phyloP scores from a whole-genome alignment of 2,113 vertebrate species.

The Pontoporia blainvillei region DNA sequence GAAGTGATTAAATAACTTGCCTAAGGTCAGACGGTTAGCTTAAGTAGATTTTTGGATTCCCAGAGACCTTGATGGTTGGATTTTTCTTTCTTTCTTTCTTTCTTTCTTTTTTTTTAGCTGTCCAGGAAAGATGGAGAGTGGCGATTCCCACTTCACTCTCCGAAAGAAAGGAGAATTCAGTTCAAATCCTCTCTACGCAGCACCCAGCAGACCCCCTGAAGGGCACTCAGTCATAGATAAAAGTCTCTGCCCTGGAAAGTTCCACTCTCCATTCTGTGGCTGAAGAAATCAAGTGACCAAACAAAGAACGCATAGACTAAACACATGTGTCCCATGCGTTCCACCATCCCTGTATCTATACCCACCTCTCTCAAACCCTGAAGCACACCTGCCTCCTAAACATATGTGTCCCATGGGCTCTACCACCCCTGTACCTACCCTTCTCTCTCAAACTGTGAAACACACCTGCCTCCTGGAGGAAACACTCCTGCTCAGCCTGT shows the following conservation, averaged over 20 bases:
- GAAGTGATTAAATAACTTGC: neutral
- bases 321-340: accelerated
- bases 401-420: accelerated
- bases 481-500: neutral
- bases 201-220: neutral
- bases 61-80: neutral
- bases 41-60: neutral
- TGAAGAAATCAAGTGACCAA: neutral
- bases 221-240: neutral
- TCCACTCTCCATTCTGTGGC: neutral
- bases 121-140: neutral
- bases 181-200: neutral
- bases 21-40: neutral
- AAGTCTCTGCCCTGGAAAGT: neutral
- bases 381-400: neutral
- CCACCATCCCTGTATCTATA: accelerated
- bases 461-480: neutral
- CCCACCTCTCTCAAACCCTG: neutral
- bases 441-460: neutral
- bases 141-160: neutral
- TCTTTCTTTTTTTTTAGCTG: neutral
- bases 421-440: accelerated
- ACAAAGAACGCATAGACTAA: neutral
- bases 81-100: no score
- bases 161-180: neutral